Percentiles rank a stretch among this genome's conserved stretches.
Conservation (phyloP, 2,888 invertebrate genomes). For the Didymodactylos carnosus region DNA sequence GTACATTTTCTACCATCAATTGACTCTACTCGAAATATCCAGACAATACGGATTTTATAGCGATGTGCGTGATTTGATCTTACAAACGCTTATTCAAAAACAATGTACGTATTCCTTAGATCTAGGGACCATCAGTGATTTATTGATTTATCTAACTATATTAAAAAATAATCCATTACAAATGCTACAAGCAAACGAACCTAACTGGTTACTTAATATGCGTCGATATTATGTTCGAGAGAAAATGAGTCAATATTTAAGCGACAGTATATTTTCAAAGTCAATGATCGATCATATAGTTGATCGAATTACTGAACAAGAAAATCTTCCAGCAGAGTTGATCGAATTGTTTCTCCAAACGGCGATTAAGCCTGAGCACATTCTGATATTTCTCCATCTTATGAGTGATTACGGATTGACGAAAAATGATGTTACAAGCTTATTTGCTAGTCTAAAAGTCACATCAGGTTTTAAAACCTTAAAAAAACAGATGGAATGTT, state of each 20-base stretch:
- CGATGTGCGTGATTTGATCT: background rate
- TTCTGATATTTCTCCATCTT: background rate
- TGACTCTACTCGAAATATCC: background rate
- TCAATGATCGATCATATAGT: background rate
- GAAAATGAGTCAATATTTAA: background rate
- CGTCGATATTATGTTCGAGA: background rate
- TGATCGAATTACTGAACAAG: background rate
- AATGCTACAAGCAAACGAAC: background rate
- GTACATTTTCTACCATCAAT: background rate
- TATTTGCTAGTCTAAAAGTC: background rate
- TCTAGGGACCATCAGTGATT: background rate
- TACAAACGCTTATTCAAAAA: background rate
- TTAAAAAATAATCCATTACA: background rate
- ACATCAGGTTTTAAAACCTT: background rate
- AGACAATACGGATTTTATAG: background rate
- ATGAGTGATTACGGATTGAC: background rate
- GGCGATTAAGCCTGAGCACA: background rate
- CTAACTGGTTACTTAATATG: background rate
- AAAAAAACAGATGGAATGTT: background rate
- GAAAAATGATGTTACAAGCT: background rate
- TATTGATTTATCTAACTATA: background rate
- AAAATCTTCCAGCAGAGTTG: background rate
- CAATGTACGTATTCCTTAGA: background rate
- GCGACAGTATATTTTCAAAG: background rate
- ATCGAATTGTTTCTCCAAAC: background rate